These are phyloP conservation scores for Coracopsis vasa DNA, from an alignment of 2,113 vertebrate species.

Conservation along the genomic window DNA sequence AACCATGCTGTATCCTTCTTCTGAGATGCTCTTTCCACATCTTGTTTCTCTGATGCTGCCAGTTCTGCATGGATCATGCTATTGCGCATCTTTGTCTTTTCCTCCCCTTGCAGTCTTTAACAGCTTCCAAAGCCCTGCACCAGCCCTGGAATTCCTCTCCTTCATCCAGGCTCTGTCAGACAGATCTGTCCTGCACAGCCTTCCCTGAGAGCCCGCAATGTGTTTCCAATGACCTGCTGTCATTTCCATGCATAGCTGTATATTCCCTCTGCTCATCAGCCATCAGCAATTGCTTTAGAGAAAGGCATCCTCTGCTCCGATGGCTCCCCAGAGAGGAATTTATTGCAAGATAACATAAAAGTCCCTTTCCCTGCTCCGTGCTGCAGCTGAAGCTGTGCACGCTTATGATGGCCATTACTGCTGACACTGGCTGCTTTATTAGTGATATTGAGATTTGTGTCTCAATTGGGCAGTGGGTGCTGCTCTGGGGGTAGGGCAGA, in stretches of 20 bases:
- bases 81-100: background rate
- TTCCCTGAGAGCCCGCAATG: background rate
- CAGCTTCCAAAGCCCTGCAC: background rate
- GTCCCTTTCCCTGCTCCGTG: background rate
- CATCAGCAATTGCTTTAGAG: slow-evolving; percentile 48
- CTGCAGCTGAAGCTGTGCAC: background rate
- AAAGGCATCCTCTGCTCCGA: slow-evolving; percentile 71
- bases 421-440: background rate
- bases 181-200: background rate
- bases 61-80: background rate
- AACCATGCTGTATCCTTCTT: background rate
- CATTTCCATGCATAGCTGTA: background rate
- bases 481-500: background rate
- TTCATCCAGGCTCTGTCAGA: background rate
- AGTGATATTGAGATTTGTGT: background rate
- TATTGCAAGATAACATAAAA: slow-evolving; percentile 56
- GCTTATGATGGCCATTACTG: background rate
- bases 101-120: background rate
- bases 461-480: background rate
- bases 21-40: background rate
- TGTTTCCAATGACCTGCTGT: background rate
- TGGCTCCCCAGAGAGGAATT: slow-evolving; percentile 66
- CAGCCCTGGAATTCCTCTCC: background rate
- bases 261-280: background rate
- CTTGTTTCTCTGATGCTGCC: background rate